These are phyloP conservation scores for Orthosia incerta DNA, from an alignment of 2,888 invertebrate genomes.

Conservation along the genomic window DNA sequence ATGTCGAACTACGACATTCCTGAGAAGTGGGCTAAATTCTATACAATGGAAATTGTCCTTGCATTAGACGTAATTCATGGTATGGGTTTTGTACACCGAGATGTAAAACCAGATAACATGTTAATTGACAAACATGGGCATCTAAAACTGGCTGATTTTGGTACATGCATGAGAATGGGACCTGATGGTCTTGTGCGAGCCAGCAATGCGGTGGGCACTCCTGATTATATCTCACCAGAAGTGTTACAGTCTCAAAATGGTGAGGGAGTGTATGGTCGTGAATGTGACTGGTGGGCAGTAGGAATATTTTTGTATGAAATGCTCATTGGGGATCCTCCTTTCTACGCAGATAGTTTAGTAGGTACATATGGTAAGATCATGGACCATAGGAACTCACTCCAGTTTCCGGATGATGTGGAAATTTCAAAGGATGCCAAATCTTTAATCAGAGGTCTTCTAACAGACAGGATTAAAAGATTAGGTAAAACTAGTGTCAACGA, in stretches of 20 bases:
- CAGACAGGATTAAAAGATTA: slow-evolving; percentile 96
- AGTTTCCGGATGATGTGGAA: slow-evolving; percentile 98
- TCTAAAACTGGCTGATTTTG: slow-evolving; percentile 99
- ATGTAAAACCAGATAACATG: slow-evolving; percentile 99
- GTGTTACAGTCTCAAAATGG: slow-evolving; percentile 99
- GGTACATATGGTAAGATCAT: slow-evolving; percentile 99
- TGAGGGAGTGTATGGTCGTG: slow-evolving; percentile 98
- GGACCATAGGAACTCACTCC: slow-evolving; percentile 99
- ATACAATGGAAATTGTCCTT: slow-evolving; percentile 99
- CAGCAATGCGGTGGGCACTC: slow-evolving; percentile 99
- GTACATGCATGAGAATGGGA: slow-evolving; percentile 99
- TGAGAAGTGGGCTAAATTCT: slow-evolving; percentile 99
- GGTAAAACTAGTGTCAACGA: slow-evolving; percentile 98
- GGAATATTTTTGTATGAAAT: slow-evolving; percentile 99
- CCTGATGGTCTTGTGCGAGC: slow-evolving; percentile 98
- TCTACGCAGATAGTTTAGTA: slow-evolving; percentile 99
- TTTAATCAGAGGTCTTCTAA: slow-evolving; percentile 98
- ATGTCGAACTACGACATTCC: slow-evolving; percentile 99
- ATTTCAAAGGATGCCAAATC: slow-evolving; percentile 97
- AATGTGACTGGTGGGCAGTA: slow-evolving; percentile 99
- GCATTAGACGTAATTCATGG: slow-evolving; percentile 99
- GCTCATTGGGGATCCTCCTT: slow-evolving; percentile 99
- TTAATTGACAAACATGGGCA: slow-evolving; percentile 98
- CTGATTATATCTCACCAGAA: slow-evolving; percentile 99
- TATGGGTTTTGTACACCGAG: slow-evolving; percentile 99